Evolutionary conservation across 2,888 invertebrate species (phyloP).

Genomic region (Dryococelus australis): DNA sequence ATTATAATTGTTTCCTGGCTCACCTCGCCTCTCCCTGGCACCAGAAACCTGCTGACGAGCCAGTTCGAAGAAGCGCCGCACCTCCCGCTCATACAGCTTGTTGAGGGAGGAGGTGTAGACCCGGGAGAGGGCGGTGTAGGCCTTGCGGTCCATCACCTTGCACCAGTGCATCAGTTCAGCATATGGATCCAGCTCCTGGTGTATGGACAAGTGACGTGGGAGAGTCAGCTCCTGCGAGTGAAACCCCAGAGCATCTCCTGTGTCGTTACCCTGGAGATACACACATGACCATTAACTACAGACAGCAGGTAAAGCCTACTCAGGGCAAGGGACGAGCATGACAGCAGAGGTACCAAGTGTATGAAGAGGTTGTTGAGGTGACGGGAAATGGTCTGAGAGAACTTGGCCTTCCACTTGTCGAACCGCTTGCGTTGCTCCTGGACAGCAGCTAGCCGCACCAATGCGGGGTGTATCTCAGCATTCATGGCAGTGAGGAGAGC

Average conservation of each 20-base stretch:
- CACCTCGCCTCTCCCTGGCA: slow-evolving; percentile 52
- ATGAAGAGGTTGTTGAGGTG: slow-evolving; percentile 95
- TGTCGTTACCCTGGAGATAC: slow-evolving; percentile 67
- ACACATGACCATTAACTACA: neutral
- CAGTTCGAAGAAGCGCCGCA: slow-evolving; percentile 78
- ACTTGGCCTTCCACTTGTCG: slow-evolving; percentile 78
- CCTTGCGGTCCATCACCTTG: slow-evolving; percentile 83
- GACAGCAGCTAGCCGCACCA: slow-evolving; percentile 74
- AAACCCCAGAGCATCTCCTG: slow-evolving; percentile 67
- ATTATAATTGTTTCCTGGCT: neutral
- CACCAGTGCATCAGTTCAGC: slow-evolving; percentile 92
- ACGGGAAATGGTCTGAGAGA: slow-evolving; percentile 83
- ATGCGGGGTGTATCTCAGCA: slow-evolving; percentile 69
- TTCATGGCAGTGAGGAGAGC: slow-evolving; percentile 79
- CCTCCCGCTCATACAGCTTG: slow-evolving; percentile 88
- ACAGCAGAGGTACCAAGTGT: slow-evolving; percentile 71
- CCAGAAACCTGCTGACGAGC: slow-evolving; percentile 66
- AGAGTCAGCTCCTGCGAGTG: slow-evolving; percentile 68
- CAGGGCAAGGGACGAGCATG: neutral
- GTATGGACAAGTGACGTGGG: slow-evolving; percentile 80
- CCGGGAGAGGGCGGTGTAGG: slow-evolving; percentile 81
- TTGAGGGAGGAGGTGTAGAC: slow-evolving; percentile 83
- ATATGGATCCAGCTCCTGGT: slow-evolving; percentile 86
- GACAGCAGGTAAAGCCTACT: no score
- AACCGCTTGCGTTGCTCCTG: slow-evolving; percentile 82